phyloP scores from a whole-genome alignment of 2,113 vertebrate genomes.

The Mystacornis crossleyi region DNA sequence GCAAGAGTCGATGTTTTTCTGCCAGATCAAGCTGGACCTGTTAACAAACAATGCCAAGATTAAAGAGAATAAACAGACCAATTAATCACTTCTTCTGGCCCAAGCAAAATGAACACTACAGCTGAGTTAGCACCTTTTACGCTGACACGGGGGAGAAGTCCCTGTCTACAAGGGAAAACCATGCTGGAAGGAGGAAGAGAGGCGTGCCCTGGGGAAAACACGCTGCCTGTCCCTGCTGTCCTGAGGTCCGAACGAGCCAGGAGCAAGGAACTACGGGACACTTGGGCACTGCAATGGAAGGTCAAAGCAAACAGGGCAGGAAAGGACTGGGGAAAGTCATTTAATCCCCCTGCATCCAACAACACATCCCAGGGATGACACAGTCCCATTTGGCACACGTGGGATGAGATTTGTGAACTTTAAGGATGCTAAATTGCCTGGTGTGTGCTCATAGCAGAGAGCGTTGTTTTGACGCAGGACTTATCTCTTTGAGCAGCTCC shows the following conservation, averaged over 20 bases:
- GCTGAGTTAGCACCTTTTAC: neutral
- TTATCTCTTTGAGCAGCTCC: neutral
- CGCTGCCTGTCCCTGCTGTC: neutral
- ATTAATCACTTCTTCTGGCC: neutral
- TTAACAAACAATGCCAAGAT: neutral
- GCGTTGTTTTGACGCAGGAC: rapidly evolving
- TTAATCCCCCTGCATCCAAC: neutral
- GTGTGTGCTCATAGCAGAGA: neutral
- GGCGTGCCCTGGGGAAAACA: neutral
- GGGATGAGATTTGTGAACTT: neutral
- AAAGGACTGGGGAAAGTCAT: neutral
- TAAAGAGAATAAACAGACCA: neutral
- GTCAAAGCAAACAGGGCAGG: neutral
- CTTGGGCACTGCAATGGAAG: neutral
- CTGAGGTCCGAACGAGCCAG: neutral
- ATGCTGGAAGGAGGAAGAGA: neutral
- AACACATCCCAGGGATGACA: rapidly evolving
- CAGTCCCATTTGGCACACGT: neutral
- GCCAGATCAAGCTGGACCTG: neutral
- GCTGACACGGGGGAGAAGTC: neutral
- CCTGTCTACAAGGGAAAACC: neutral
- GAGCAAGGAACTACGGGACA: neutral
- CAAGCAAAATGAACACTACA: neutral
- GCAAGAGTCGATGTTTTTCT: neutral
- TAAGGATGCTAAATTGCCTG: rapidly evolving